Evolutionary conservation across 2,113 vertebrate species (phyloP), one percentile per base, ranked within the genome.

Genomic region (Calyptommatus sinebrachiatus): DNA sequence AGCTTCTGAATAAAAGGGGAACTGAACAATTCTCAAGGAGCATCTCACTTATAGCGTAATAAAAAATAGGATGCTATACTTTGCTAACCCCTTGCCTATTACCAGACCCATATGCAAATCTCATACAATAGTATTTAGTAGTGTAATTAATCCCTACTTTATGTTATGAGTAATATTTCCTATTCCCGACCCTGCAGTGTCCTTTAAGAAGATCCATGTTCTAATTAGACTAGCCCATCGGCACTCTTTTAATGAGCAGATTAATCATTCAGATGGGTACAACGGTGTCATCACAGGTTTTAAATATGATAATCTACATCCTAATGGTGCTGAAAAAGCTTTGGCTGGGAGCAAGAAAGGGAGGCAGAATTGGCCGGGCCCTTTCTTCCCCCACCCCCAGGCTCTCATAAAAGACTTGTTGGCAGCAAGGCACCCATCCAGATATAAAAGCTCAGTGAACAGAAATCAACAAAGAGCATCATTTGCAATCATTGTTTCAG

Each of bases 201-300:
- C 95, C 95, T 96, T 96, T 95, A 95, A 94, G 94, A 95, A 96
- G 95, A 96, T 96, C 95, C 95, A 95, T 96, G 95, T 96, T 96
- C 95, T 94, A 95, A 96, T 96, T 96, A 96, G 94, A 96, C 94
- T 94, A 94, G 94, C 95, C 96, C 96, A 96, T 96, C 92, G 95
- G 96, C 95, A 93, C 91, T 96, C 94, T 96, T 96, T 95, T 96
- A 96, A 96, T 96, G 95, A 96, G 95, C 94, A 95, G 93, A 96
- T 96, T 96, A 96, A 96, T 96, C 95, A 96, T 95, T 94, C 93
- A 89, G 94, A 96, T 96, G 94, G 95, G 95, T 95, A 95, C 95
- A 94, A 92, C 91, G 92, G 95, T 96, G 95, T 96, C 95, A 96
- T 95, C 94, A 93, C 93, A 94, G 95, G 95, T 95, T 95, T 96